phyloP scores from a whole-genome alignment of 2,113 vertebrate genomes.

The Uropsilus gracilis region DNA sequence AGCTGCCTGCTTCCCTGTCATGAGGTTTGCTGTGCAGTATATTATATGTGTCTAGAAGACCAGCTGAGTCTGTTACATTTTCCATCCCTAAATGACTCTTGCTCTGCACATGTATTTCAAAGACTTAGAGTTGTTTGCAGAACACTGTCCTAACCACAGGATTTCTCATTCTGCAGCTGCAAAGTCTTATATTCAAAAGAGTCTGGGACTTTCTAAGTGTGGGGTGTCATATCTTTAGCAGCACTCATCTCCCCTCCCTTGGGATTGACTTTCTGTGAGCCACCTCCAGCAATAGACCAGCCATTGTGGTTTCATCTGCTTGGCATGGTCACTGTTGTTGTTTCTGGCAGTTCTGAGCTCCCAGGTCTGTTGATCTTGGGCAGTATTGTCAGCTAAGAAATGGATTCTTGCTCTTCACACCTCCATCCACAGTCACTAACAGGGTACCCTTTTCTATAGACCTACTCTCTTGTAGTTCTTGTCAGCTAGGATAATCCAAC shows the following conservation, averaged over 20 bases:
- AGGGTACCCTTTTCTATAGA: not conserved
- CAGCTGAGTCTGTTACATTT: slow-evolving; percentile 61
- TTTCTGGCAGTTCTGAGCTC: not conserved
- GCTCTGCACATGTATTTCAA: slow-evolving; percentile 74
- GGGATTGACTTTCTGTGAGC: not conserved
- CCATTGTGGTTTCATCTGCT: not conserved
- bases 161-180: slow-evolving; percentile 56
- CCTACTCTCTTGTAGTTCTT: not conserved
- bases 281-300: not conserved
- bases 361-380: not conserved
- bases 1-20: slow-evolving; percentile 19
- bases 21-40: slow-evolving; percentile 32
- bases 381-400: not conserved
- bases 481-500: not conserved
- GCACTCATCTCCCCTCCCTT: not conserved
- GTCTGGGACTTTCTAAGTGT: slow-evolving; percentile 50
- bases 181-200: slow-evolving; percentile 38
- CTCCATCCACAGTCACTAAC: not conserved
- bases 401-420: not conserved
- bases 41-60: slow-evolving; percentile 40
- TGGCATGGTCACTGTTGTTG: not conserved
- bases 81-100: slow-evolving; percentile 63
- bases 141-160: slow-evolving; percentile 52
- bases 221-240: not conserved
- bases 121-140: slow-evolving; percentile 62